Conservation (phyloP, 2,888 invertebrate genomes). For the Cerceris rybyensis region DNA sequence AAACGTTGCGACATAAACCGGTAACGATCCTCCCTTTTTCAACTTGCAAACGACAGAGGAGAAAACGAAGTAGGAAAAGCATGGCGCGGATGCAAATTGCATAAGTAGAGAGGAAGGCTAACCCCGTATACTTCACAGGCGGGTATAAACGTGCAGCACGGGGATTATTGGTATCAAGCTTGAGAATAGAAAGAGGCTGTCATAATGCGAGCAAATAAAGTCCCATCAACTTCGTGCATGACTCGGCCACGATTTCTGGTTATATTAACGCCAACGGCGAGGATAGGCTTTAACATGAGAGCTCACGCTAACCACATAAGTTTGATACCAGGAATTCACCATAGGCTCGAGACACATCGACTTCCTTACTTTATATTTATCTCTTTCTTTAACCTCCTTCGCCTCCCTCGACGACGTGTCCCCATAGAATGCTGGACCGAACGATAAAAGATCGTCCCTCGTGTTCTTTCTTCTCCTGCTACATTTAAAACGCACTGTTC, state of each 20-base stretch:
- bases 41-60: slow-evolving; percentile 5
- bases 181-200: slow-evolving; percentile 54
- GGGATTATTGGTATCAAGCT: slow-evolving; percentile 60
- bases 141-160: slow-evolving; percentile 30
- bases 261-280: slow-evolving; percentile 48
- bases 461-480: background rate
- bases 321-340: slow-evolving; percentile 47
- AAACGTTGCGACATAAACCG: slow-evolving; percentile 53
- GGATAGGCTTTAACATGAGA: slow-evolving; percentile 29
- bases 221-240: slow-evolving; percentile 39
- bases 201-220: slow-evolving; percentile 59
- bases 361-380: slow-evolving; percentile 17
- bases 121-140: slow-evolving; percentile 37
- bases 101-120: slow-evolving; percentile 36
- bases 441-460: background rate
- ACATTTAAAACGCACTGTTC: background rate
- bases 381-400: slow-evolving; percentile 5
- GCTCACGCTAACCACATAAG: slow-evolving; percentile 22
- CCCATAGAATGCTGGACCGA: background rate
- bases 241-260: slow-evolving; percentile 46
- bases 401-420: background rate
- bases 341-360: slow-evolving; percentile 42
- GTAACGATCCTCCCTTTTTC: slow-evolving; percentile 48
- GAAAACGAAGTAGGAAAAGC: slow-evolving; percentile 17
- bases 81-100: slow-evolving; percentile 54